Evolutionary conservation across 1,140 invertebrate genomes (phyloP), one percentile per base, ranked within the genome.

Genomic region (Pollicipes pollicipes): DNA sequence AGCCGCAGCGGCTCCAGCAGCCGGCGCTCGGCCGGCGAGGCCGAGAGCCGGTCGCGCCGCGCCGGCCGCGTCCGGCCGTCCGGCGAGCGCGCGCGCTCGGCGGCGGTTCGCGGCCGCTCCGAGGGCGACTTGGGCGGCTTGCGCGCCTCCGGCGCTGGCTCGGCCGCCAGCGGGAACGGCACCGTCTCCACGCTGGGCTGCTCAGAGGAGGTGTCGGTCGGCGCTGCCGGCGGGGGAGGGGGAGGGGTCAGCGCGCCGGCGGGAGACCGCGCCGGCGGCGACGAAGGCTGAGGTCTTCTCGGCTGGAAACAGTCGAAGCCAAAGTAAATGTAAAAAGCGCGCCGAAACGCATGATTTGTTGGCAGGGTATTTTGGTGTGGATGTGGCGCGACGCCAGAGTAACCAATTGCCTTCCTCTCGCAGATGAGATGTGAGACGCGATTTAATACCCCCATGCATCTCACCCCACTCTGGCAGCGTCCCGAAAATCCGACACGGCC

Each of bases 91-190:
- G 45, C 13, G 13, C 24, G 45, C 45, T 58, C 45, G 45, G 45
- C 24, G 45, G 45, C 45, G 6, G 45, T 21, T 2, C 45, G 45
- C 45, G 6, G 45, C 45, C 45, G 45, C 17, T 58, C 45, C 45
- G 45, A 58, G 45, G 45, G 45, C 45, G 45, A 58, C 45, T 58
- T 58, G 45, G 45, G 45, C 45, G 45, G 45, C 45, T 58, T 58
- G 45, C 45, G 45, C 45, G 45, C 24, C 45, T 21, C 45, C 13
- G 45, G 2, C 10, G 45, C 10, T 21, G 8, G 45, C 6, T 58
- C 45, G 45, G 13, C 45, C 6, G 45, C 13, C 6, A 58, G 45
- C 45, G 45, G 45, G 2, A 21, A 58, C 45, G 45, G 45, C 13
- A 21, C 13, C 17, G 45, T 58, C 13, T 58, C 45, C 45, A 58